Evolutionary conservation across 2,113 vertebrate genomes (phyloP).

Genomic region (Uropsilus gracilis): DNA sequence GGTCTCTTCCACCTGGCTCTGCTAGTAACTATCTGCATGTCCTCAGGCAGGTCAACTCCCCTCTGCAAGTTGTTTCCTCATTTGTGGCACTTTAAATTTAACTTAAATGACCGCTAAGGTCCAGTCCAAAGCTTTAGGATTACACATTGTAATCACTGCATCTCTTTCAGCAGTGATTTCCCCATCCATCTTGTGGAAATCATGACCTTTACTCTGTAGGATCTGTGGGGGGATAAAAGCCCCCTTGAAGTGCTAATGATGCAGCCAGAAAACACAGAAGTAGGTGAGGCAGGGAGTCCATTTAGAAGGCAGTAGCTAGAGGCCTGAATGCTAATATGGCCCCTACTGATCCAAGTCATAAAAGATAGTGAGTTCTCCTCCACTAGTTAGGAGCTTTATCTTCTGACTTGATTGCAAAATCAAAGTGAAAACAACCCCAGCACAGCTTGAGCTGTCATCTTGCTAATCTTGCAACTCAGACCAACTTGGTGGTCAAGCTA

Average conservation of each 20-base stretch:
- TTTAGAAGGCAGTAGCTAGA: not conserved
- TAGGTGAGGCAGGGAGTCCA: not conserved
- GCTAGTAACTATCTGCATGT: not conserved
- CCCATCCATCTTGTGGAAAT: not conserved
- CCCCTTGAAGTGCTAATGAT: not conserved
- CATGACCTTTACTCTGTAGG: not conserved
- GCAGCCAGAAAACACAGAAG: not conserved
- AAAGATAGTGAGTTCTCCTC: not conserved
- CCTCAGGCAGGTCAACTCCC: not conserved
- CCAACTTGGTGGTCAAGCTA: not conserved
- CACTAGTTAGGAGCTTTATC: not conserved
- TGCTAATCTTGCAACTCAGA: not conserved
- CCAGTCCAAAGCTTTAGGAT: not conserved
- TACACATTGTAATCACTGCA: too few relatives aligned
- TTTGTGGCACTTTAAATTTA: not conserved
- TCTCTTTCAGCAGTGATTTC: not conserved
- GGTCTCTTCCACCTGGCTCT: not conserved
- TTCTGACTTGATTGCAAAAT: not conserved
- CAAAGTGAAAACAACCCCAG: not conserved
- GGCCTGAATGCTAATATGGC: not conserved
- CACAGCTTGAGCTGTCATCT: not conserved
- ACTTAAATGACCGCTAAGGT: not conserved
- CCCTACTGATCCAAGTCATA: not conserved
- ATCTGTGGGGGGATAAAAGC: not conserved
- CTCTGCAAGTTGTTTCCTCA: not conserved